Conservation (phyloP, 2,888 invertebrate species). For the Agrilus mali region DNA sequence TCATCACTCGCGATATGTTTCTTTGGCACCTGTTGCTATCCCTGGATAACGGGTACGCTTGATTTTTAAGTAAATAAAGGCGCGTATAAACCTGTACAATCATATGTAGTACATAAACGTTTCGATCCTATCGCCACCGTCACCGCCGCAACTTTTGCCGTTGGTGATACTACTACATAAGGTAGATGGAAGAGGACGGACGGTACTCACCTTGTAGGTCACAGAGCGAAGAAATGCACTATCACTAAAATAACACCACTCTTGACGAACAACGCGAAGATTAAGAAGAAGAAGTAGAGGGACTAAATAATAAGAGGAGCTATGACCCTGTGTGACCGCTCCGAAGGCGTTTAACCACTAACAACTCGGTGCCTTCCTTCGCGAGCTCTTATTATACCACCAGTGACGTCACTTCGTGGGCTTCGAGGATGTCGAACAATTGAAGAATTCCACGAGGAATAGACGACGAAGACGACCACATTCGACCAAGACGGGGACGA, state of each 20-base stretch:
- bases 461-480: background rate
- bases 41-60: too few relatives aligned
- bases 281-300: background rate
- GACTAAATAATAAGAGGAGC: slow-evolving; percentile 17
- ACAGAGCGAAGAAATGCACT: slow-evolving; percentile 11
- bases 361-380: slow-evolving; percentile 24
- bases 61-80: too few relatives aligned
- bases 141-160: too few relatives aligned
- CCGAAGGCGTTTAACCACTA: slow-evolving; percentile 23
- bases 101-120: too few relatives aligned
- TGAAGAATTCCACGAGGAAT: slow-evolving; percentile 6
- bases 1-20: too few relatives aligned
- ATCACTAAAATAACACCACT: slow-evolving; percentile 7
- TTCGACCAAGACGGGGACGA: too few relatives aligned
- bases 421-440: slow-evolving; percentile 9
- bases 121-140: too few relatives aligned
- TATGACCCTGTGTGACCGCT: slow-evolving; percentile 31
- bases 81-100: too few relatives aligned
- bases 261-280: slow-evolving; percentile 5
- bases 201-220: slow-evolving; percentile 16
- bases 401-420: slow-evolving; percentile 23
- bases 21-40: too few relatives aligned
- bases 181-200: background rate
- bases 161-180: too few relatives aligned
- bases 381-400: slow-evolving; percentile 28